Conservation (phyloP, 2,797 vertebrate species). For the Schizopygopsis pylzovi region DNA sequence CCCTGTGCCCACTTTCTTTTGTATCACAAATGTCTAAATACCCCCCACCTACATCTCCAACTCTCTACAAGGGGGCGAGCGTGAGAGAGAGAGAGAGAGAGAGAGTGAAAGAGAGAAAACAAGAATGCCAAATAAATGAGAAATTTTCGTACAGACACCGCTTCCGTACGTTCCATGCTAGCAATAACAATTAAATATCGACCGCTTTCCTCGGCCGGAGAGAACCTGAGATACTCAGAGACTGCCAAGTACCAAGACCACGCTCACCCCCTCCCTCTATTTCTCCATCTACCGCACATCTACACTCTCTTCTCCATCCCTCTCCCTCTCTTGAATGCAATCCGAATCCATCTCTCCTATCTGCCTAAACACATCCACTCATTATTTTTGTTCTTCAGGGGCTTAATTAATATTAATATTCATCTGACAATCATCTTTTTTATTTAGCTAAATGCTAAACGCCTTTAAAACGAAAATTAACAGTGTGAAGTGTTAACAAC, state of each 20-base stretch:
- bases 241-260: conserved; percentile 83
- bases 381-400: conserved; percentile 1
- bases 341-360: conserved; percentile 74
- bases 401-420: conserved; percentile 27
- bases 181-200: conserved; percentile 88
- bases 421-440: neutral
- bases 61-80: conserved; percentile 63
- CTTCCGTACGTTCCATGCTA: conserved; percentile 86
- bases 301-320: conserved; percentile 70
- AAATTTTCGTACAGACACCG: conserved; percentile 87
- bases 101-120: conserved; percentile 81
- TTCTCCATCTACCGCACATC: conserved; percentile 77
- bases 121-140: conserved; percentile 91
- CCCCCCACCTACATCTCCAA: conserved; percentile 65
- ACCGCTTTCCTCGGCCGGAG: conserved; percentile 85
- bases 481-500: conserved; percentile 10
- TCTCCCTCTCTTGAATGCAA: conserved; percentile 75
- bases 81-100: conserved; percentile 41
- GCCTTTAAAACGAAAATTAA: neutral
- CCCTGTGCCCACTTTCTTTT: conserved; percentile 66
- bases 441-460: neutral
- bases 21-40: conserved; percentile 72
- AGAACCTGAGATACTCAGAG: conserved; percentile 88
- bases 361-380: conserved; percentile 66
- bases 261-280: conserved; percentile 64